Conservation (phyloP, 2,797 vertebrate genomes). For the Urophycis tenuis region DNA sequence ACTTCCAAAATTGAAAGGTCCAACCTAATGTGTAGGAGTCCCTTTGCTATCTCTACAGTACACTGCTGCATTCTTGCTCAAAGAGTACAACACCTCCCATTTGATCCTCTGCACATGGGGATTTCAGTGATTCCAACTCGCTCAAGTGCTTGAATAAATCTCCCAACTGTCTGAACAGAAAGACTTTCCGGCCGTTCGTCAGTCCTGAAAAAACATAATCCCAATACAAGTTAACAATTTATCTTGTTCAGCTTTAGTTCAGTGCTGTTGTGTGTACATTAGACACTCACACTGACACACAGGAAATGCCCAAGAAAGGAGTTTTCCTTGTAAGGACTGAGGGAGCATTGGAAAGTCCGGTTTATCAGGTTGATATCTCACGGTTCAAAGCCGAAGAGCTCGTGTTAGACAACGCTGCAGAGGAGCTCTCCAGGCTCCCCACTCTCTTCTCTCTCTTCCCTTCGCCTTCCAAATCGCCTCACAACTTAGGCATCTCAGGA, state of each 20-base stretch:
- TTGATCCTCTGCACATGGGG: neutral
- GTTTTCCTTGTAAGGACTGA: constrained; percentile 1
- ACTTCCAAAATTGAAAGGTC: neutral
- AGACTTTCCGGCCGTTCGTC: neutral
- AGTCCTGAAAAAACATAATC: neutral
- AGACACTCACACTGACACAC: neutral
- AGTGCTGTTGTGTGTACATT: neutral
- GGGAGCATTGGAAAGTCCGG: neutral
- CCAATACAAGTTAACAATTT: neutral
- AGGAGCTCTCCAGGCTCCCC: constrained; percentile 22
- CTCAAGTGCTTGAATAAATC: neutral
- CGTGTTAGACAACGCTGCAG: neutral
- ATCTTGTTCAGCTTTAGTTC: neutral
- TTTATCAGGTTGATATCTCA: neutral
- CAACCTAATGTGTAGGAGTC: neutral
- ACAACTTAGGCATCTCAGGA: constrained; percentile 57
- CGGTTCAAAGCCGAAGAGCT: neutral
- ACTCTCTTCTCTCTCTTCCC: constrained; percentile 28
- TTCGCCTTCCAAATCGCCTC: constrained; percentile 52
- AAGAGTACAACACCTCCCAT: neutral
- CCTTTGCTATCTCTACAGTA: neutral
- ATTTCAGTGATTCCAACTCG: neutral
- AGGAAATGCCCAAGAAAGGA: neutral
- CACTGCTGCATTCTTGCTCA: neutral
- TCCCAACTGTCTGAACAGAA: neutral